Evolutionary conservation across 2,797 vertebrate species (phyloP).

Genomic region (Bucorvus abyssinicus): DNA sequence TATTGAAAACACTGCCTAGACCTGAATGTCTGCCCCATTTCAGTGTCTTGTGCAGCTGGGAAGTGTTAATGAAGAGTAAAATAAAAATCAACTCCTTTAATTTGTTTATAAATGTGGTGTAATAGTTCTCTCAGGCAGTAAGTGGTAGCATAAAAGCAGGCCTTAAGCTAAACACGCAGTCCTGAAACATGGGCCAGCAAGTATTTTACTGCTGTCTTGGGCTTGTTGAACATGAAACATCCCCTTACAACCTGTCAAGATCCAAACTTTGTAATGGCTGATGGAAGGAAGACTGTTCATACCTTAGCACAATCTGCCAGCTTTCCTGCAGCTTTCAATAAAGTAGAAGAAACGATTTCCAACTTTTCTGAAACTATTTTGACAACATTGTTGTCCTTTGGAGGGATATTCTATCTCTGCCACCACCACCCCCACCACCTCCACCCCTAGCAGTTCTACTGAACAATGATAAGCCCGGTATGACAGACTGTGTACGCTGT

Average conservation of each 20-base stretch:
- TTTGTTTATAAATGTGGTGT: neutral
- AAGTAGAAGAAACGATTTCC: fast-evolving
- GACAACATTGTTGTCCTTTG: fast-evolving
- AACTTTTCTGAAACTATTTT: neutral
- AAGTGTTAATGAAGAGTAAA: neutral
- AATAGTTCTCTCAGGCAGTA: neutral
- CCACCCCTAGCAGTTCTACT: neutral
- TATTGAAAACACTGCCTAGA: neutral
- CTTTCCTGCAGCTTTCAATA: neutral
- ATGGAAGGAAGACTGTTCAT: neutral
- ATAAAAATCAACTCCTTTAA: neutral
- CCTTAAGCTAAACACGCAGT: neutral
- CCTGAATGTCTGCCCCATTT: fast-evolving
- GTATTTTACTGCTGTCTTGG: neutral
- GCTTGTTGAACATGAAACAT: neutral
- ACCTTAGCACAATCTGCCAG: no score
- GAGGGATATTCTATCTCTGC: fast-evolving
- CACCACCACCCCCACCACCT: fast-evolving
- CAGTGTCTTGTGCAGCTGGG: neutral
- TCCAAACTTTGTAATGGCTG: neutral
- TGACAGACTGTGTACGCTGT: neutral
- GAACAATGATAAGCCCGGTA: neutral
- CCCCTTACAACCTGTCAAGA: neutral
- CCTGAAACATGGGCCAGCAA: neutral
- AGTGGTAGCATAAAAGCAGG: neutral